Evolutionary conservation across 2,113 vertebrate species (phyloP), one percentile per base, ranked within the genome.

Genomic region (Aphyosemion australe): DNA sequence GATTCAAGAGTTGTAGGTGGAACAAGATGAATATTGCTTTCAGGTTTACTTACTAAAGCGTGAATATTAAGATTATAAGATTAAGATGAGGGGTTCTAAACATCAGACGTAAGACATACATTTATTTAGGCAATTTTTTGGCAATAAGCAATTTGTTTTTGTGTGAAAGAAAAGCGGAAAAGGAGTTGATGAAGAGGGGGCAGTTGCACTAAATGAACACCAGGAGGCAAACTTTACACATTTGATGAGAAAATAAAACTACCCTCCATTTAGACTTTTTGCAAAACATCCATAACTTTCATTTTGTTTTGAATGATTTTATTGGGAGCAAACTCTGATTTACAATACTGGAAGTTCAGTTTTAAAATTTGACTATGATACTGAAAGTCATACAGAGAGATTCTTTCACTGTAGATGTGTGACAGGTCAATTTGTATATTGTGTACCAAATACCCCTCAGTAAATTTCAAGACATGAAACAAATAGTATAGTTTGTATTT

Each of bases 141-240:
- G 34, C 34, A 37, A 8, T 8, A 8, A 8, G 34, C 21, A 26
- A 26, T 37, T 37, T 37, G 34, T 37, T 5, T 4, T 37, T 18
- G 46, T 14, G 19, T 54, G 51, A 31, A 21, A 12, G 20, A 5
- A 19, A 10, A 6, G 0, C 2, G 7, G 13, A 12, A 18, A 11
- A 37, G 10, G 12, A 7, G 54, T 8, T 41, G 20, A 1, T 18
- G 43, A 12, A 37, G 34, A 37, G 34, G 6, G 34, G 37, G 19
- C 37, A 78, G 32, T 72, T 71, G 19, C 71, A 69, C 16, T 0
- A 0, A 20, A 13, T 1, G 15, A 13, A 75, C 86, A 80, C 67
- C 57, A 75, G 75, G 65, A 10, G 83, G 83, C 65, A 67, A 20
- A 62, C 46, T 49, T 20, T 16, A 19, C 54, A 16, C 47, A 61